A percentile compares a stretch with the other conserved stretches of the same genome.
Evolutionary conservation across 2,797 vertebrate genomes (phyloP).

Genomic region (Selene dorsalis): DNA sequence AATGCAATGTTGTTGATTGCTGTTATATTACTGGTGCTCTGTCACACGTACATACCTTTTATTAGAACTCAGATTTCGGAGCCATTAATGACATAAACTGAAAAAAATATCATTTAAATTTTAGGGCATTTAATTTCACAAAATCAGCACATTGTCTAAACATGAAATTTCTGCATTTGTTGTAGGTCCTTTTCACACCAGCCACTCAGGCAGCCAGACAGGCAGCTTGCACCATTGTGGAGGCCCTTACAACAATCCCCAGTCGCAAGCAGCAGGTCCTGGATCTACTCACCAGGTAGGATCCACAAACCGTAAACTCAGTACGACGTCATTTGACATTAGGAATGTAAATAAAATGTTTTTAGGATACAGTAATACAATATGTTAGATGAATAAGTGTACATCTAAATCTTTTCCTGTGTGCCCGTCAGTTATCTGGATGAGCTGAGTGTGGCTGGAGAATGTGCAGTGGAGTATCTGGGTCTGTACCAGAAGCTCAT

Average conservation of each 20-base stretch:
- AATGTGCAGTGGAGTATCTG: slow-evolving; percentile 96
- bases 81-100: background rate
- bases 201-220: slow-evolving; percentile 97
- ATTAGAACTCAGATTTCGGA: background rate
- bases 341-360: background rate
- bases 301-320: background rate
- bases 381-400: no score
- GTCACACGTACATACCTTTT: no score
- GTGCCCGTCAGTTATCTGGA: slow-evolving; percentile 90
- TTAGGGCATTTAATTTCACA: background rate
- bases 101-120: background rate
- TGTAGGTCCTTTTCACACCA: slow-evolving; percentile 96
- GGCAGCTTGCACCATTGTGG: slow-evolving; percentile 97
- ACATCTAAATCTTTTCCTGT: no score
- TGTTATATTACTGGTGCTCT: no score
- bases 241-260: slow-evolving; percentile 95
- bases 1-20: background rate
- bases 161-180: slow-evolving; percentile 23
- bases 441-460: slow-evolving; percentile 95
- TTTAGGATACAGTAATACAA: background rate
- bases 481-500: slow-evolving; percentile 98
- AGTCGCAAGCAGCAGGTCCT: slow-evolving; percentile 98
- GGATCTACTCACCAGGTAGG: slow-evolving; percentile 96
- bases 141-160: background rate
- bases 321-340: background rate